A percentile compares a stretch with the other conserved stretches of the same genome.
phyloP scores from a whole-genome alignment of 2,888 invertebrate genomes.

The Tridacna gigas region DNA sequence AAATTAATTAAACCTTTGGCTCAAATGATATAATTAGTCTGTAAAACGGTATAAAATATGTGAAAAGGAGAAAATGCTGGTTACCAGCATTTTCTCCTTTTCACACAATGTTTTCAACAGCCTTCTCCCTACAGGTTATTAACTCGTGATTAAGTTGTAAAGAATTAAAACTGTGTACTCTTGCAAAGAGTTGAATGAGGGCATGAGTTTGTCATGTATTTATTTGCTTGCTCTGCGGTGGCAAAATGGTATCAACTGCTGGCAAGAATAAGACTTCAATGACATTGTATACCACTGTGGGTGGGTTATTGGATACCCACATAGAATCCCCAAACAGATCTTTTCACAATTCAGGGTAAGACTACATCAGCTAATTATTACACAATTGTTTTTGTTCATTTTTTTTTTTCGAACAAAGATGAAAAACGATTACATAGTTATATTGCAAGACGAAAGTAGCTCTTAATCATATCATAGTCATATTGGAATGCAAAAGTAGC shows the following conservation, averaged over 20 bases:
- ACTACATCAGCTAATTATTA: too few species aligned
- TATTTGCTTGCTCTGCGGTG: too few species aligned
- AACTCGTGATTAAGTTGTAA: background rate
- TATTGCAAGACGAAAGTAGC: too few species aligned
- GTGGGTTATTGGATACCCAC: constrained; percentile 30
- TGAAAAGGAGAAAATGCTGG: constrained; percentile 3
- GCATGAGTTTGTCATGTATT: too few species aligned
- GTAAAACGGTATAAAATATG: background rate
- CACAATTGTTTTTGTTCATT: too few species aligned
- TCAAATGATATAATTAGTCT: too few species aligned
- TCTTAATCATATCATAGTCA: too few species aligned
- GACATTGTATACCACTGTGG: constrained; percentile 39
- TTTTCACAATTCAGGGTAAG: too few species aligned
- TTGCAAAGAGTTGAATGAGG: background rate
- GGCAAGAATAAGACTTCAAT: background rate
- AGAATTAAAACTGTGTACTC: background rate
- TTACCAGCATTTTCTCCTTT: constrained; percentile 6
- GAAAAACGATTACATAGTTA: too few species aligned
- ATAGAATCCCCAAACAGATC: constrained; percentile 1
- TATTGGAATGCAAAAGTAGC: too few species aligned
- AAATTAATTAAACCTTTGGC: too few species aligned
- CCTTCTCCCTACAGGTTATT: background rate
- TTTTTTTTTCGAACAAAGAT: too few species aligned
- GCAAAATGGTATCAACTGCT: background rate
- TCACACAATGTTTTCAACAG: background rate